Base-by-base conservation (phyloP, 2,888 invertebrate species). In the Notodonta dromedarius region DNA sequence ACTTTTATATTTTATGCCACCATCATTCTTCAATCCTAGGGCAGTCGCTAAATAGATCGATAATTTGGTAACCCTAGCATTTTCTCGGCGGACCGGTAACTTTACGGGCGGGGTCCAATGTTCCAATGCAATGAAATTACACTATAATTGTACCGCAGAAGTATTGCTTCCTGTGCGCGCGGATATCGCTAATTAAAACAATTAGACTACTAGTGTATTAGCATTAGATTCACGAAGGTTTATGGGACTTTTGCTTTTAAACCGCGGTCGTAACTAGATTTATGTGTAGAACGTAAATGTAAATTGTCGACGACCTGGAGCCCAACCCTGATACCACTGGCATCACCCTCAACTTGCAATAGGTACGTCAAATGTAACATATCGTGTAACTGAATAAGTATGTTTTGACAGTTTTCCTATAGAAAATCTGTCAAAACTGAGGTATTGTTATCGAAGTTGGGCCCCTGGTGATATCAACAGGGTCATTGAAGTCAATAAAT, bases 111-210 rank as follows among this genome's bases (percentile, higher is more conserved):
- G 5, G 42, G n/a, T 6, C 24, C 44, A 11, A n/a, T 13, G 44
- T 39, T 39, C 35, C 2, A 56, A 44, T 13, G 56, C 56, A 56
- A 56, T 56, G 24, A 56, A 56, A 44, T 56, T 4, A 56, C 44
- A 44, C 56, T 44, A 44, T 56, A 56, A 56, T 56, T 56, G 56
- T 44, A 42, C 24, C 24, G 56, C 44, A 44, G 44, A 56, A 9
- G 16, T 56, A 56, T 56, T 42, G 56, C 56, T 56, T 56, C 44
- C 56, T 56, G 56, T 12, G 44, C 54, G 35, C 39, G 39, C 54
- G 54, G 54, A 54, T 54, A 54, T 14, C 35, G 35, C 39, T 39
- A 54, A 54, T 54, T 54, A 54, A 54, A 54, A 54, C 54, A 39
- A 54, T 54, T 14, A 39, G 39, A 14, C 14, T 32, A 11, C 39